phyloP scores from a whole-genome alignment of 92 coral and sea anemone species.

The Epizoanthus illoricatus region DNA sequence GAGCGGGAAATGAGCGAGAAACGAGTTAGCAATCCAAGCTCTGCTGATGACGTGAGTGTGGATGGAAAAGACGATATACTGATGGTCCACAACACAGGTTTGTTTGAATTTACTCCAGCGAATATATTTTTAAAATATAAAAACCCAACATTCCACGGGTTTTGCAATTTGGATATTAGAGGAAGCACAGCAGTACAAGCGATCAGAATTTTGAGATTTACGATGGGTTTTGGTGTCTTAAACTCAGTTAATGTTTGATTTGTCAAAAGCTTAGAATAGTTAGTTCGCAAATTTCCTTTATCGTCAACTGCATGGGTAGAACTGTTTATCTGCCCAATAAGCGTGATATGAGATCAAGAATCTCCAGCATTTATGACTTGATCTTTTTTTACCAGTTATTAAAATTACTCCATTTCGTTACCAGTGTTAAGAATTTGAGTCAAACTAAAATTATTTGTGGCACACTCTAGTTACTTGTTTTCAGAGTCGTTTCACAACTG shows the following conservation, averaged over 20 bases:
- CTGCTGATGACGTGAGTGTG: not conserved
- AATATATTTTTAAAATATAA: not conserved
- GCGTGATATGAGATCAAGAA: conserved; percentile 5
- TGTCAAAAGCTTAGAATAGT: not conserved
- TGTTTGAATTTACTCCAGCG: not conserved
- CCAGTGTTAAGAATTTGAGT: too few species aligned
- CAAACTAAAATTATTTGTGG: too few species aligned
- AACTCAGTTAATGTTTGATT: too few species aligned
- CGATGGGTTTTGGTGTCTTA: too few species aligned
- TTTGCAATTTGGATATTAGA: not conserved
- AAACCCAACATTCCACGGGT: not conserved
- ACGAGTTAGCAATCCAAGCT: not conserved
- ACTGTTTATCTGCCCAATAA: not conserved
- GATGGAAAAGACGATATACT: conserved; percentile 9
- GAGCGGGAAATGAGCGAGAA: conserved; percentile 19
- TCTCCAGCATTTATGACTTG: not conserved
- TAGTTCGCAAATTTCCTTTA: too few species aligned
- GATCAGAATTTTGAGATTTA: too few species aligned
- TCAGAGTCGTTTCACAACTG: not conserved
- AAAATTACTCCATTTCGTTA: too few species aligned
- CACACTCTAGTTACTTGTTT: not conserved
- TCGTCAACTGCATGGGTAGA: too few species aligned
- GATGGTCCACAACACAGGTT: conserved; percentile 31
- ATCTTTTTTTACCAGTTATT: too few species aligned
- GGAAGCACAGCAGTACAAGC: too few species aligned